Percentiles rank a stretch among this genome's conserved stretches.
These are phyloP conservation scores for Petrocephalus sullivani DNA, from an alignment of 2,797 vertebrate species.

Conservation along the genomic window DNA sequence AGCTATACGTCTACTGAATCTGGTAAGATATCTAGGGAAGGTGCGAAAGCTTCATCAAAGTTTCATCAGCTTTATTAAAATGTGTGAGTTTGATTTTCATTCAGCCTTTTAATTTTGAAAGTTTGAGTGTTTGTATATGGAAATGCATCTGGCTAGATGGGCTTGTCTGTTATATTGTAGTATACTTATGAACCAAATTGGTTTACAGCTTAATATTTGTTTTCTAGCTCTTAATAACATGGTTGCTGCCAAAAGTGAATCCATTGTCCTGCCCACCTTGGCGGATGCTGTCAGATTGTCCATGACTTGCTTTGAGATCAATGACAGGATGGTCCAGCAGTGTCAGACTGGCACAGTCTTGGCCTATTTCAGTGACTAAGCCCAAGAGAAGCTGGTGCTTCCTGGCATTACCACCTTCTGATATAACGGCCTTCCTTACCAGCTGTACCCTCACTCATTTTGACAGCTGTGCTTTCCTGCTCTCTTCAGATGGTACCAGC, in stretches of 20 bases:
- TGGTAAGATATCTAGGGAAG: background rate
- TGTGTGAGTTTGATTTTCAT: background rate
- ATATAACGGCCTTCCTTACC: background rate
- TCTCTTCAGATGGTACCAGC: too few species aligned
- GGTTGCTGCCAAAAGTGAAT: background rate
- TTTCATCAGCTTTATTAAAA: background rate
- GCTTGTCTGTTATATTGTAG: background rate
- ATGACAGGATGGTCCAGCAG: background rate
- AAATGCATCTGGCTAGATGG: background rate
- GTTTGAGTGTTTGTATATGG: background rate
- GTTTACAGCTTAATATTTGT: background rate
- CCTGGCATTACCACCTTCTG: background rate
- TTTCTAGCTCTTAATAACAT: background rate
- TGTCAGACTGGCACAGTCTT: background rate
- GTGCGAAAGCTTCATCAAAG: background rate
- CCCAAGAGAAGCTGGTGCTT: background rate
- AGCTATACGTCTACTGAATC: background rate
- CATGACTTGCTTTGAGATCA: background rate
- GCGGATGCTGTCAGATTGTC: background rate
- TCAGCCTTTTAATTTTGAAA: background rate
- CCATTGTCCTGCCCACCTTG: background rate
- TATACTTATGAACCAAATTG: background rate
- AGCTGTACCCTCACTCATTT: too few species aligned
- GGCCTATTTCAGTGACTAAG: background rate
- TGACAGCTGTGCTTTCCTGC: too few species aligned